Percentiles rank a stretch among this genome's conserved stretches.
Conservation (phyloP, 2,113 vertebrate species). For the Bos indicus region DNA sequence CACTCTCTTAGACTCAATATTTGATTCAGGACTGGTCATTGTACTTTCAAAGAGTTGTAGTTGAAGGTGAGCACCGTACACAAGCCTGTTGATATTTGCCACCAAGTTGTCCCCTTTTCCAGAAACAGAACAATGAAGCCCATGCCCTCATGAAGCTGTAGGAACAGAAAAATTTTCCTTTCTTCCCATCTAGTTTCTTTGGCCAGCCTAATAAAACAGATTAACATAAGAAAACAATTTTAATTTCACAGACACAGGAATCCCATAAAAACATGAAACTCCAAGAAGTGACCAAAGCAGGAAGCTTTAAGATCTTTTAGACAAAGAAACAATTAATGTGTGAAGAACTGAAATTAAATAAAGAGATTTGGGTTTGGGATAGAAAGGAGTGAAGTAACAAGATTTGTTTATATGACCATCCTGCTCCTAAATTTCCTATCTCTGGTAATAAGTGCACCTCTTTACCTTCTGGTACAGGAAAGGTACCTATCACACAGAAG, state of each 20-base stretch:
- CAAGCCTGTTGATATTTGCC: background rate
- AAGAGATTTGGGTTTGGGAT: background rate
- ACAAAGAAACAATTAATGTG: background rate
- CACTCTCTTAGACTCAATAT: background rate
- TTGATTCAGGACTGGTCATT: background rate
- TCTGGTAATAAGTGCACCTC: background rate
- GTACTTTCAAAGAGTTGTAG: background rate
- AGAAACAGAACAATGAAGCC: background rate
- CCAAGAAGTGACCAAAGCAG: background rate
- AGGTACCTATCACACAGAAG: background rate
- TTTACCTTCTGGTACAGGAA: background rate
- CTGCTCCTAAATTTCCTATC: too few relatives aligned
- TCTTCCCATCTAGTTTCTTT: background rate
- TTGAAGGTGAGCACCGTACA: background rate
- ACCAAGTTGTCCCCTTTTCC: background rate
- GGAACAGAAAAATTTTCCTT: background rate
- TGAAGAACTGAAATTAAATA: background rate
- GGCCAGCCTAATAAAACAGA: background rate
- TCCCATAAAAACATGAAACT: background rate
- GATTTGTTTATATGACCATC: background rate
- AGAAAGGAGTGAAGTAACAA: background rate
- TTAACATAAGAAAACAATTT: background rate
- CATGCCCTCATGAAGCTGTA: background rate
- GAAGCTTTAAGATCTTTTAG: background rate
- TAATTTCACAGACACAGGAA: background rate